phyloP scores from a whole-genome alignment of 2,888 invertebrate species.

The Thymelicus sylvestris region DNA sequence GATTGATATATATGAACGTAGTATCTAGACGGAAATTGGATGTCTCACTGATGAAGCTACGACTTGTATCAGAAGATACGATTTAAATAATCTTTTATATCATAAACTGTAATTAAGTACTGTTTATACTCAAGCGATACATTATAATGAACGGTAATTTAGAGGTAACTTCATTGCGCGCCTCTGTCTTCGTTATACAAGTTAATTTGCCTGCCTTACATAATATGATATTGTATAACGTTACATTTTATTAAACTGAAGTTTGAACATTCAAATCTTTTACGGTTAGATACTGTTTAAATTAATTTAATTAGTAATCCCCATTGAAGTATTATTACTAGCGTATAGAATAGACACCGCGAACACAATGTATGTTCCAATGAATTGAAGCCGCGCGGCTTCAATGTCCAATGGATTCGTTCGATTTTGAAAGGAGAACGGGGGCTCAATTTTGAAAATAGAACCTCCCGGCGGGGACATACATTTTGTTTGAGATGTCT shows the following conservation, averaged over 20 bases:
- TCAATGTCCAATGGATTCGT: no score
- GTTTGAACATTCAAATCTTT: not conserved
- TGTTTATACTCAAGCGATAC: not conserved
- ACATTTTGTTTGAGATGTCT: no score
- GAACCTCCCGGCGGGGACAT: no score
- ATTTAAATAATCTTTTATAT: slow-evolving; percentile 8
- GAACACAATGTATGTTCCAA: no score
- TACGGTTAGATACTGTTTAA: not conserved
- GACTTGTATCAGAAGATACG: not conserved
- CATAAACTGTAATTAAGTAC: slow-evolving; percentile 7
- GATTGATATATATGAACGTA: slow-evolving; percentile 20
- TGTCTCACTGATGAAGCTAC: not conserved
- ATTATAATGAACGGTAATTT: slow-evolving; percentile 9
- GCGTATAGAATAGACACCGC: no score
- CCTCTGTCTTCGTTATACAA: not conserved
- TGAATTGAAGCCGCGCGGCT: no score
- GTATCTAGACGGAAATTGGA: slow-evolving; percentile 13
- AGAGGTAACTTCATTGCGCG: not conserved
- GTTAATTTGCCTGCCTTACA: not conserved
- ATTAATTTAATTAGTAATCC: no score
- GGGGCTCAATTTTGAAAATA: no score
- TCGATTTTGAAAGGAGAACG: no score
- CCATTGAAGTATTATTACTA: no score
- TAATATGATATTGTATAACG: not conserved
- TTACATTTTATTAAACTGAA: not conserved